These are phyloP conservation scores for Mythimna impura DNA, from an alignment of 2,888 invertebrate genomes.

Conservation along the genomic window DNA sequence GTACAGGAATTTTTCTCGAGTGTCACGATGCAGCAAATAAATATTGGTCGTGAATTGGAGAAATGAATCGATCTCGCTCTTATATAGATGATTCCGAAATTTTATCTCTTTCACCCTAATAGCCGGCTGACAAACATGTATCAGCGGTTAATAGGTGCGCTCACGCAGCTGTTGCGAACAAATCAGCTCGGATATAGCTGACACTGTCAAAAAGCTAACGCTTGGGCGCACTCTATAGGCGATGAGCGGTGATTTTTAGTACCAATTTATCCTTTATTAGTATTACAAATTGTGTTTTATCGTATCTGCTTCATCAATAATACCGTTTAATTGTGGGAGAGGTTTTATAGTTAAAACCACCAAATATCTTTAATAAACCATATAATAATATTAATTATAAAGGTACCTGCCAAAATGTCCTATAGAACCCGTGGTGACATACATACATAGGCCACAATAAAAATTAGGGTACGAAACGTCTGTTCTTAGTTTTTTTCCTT, in stretches of 20 bases:
- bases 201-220: conserved; percentile 89
- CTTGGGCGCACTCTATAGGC: conserved; percentile 73
- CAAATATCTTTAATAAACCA: neutral
- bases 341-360: neutral
- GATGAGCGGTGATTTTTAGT: conserved; percentile 70
- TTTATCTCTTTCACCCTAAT: conserved; percentile 89
- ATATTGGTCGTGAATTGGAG: conserved; percentile 87
- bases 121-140: conserved; percentile 91
- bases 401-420: neutral
- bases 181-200: conserved; percentile 90
- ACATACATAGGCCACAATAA: too few relatives aligned
- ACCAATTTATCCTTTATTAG: conserved; percentile 27
- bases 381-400: neutral
- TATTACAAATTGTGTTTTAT: conserved; percentile 20
- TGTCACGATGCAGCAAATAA: conserved; percentile 88
- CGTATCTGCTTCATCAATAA: conserved; percentile 12
- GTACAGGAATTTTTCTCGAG: conserved; percentile 85
- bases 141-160: conserved; percentile 91
- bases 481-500: neutral
- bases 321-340: neutral
- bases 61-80: conserved; percentile 89
- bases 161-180: conserved; percentile 90
- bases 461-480: too few relatives aligned
- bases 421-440: too few relatives aligned
- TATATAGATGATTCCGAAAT: conserved; percentile 84